phyloP scores from a whole-genome alignment of 2,888 invertebrate species.

The Caenorhabditis auriculariae region DNA sequence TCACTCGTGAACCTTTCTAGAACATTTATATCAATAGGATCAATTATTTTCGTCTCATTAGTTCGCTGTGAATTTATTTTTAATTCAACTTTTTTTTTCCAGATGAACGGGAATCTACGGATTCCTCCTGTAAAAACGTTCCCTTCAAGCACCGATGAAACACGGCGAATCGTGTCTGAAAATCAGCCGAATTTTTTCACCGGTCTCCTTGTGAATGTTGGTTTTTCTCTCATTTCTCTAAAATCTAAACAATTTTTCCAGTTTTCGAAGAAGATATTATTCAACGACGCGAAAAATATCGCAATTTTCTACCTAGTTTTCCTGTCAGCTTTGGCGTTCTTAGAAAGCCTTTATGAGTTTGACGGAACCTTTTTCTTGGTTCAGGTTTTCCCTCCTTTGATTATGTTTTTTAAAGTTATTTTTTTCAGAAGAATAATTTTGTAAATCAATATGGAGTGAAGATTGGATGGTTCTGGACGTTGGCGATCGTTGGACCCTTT shows the following conservation, averaged over 20 bases:
- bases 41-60: no score
- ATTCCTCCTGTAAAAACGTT: no score
- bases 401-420: background rate
- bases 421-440: constrained; percentile 83
- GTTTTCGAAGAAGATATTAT: constrained; percentile 48
- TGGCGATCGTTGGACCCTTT: constrained; percentile 78
- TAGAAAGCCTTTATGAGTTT: constrained; percentile 32
- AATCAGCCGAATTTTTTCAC: no score
- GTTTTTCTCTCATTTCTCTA: no score
- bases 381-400: constrained; percentile 10
- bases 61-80: no score
- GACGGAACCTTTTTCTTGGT: constrained; percentile 43
- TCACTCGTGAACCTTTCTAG: no score
- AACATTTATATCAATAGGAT: no score
- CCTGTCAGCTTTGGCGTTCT: constrained; percentile 41
- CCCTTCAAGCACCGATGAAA: no score
- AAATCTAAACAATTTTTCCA: constrained; percentile 14
- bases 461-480: constrained; percentile 96
- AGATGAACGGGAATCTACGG: no score
- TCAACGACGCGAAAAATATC: constrained; percentile 45
- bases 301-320: constrained; percentile 49
- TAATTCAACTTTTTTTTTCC: no score
- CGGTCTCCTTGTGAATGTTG: no score
- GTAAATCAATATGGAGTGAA: constrained; percentile 93
- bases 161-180: no score